Evolutionary conservation across 35 echinoderm and acorn worm species (phyloP), one percentile per base, ranked within the genome.

Genomic region (Apostichopus japonicus): DNA sequence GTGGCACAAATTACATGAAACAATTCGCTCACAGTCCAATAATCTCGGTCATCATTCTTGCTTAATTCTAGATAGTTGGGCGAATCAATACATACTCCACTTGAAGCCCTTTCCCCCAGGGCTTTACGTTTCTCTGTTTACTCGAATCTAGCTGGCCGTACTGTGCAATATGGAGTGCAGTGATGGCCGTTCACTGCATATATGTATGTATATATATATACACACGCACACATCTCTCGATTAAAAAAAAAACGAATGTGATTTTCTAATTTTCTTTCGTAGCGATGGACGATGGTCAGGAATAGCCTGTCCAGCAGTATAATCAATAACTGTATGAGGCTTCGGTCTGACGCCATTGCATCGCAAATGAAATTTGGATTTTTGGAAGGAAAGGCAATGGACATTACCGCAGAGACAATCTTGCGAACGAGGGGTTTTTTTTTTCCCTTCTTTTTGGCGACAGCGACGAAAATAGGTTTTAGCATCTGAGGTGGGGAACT

Each of bases 31-130:
- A 15, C 17, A 75, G 71, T n/a, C 71, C 71, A 75, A 75, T 75
- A 75, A 75, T 75, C 71, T 7, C 17, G 6, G 21, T 75, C 71
- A 75, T 75, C 14, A 67, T 67, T 15, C 63, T 19, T 67, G 1
- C 71, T 6, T 75, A 75, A 15, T 1, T 61, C 8, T 75, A n/a
- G 16, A 19, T 21, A 75, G 6, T 19, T 19, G 71, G 21, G 19
- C 56, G 54, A 57, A 84, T 84, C 81, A 84, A 84, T 84, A 84
- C 54, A 8, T 84, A 59, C 81, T 84, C 81, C 56, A 84, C 81
- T 59, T 84, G 56, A 57, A 84, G 81, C 81, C 21, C 24, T 84
- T 84, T 84, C 71, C 81, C 81, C 81, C 13, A 84, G 81, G 81
- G 81, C 56, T 84, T 84, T 62, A 11, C 53, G 53, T 59, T 23